Base-by-base conservation (phyloP, 2,888 invertebrate species). In the Sinotaia quadrata region DNA sequence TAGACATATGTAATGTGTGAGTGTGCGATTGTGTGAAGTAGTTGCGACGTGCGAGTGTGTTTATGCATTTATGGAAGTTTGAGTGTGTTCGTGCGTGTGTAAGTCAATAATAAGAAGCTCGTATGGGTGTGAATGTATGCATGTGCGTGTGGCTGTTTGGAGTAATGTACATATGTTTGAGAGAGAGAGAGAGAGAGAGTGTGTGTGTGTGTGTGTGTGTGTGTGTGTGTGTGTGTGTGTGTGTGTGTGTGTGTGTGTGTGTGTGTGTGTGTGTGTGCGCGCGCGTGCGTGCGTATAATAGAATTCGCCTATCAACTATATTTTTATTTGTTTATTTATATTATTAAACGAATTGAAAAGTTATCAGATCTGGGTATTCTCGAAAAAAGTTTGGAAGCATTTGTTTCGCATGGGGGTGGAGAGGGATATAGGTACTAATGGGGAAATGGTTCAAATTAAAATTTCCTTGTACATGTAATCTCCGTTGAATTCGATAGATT, bases 41-140 rank as follows among this genome's bases (percentile, higher is more conserved):
- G 56, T 56, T n/a, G 29, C 33, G 29, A 21, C 34, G 56, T 56
- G 31, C 34, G 56, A 33, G 31, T 56, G 56, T 56, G 31, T 56
- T 31, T 56, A 21, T 56, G 56, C 34, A 21, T 56, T 24, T 54
- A 18, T 54, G 54, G 24, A 18, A 27, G 54, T 54, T 15, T 54
- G 54, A 27, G 27, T 54, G 54, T 54, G 27, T 54, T 24, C 29
- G 27, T 54, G 54, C 29, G 27, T 54, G 54, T 54, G 27, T 54
- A 31, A 27, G 54, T 24, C 27, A 27, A 18, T 12, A 31, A 7
- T 15, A 27, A 15, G 24, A 31, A 27, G 8, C 29, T 15, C 15
- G 27, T 24, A 18, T 54, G 54, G 18, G 27, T 54, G 54, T 54
- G 27, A 29, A 31, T 54, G 54, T 54, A 31, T 54, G 27, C 31